Percentiles rank a stretch among this genome's conserved stretches.
phyloP scores from a whole-genome alignment of 1,140 invertebrate genomes.

The Vollenhovia emeryi region DNA sequence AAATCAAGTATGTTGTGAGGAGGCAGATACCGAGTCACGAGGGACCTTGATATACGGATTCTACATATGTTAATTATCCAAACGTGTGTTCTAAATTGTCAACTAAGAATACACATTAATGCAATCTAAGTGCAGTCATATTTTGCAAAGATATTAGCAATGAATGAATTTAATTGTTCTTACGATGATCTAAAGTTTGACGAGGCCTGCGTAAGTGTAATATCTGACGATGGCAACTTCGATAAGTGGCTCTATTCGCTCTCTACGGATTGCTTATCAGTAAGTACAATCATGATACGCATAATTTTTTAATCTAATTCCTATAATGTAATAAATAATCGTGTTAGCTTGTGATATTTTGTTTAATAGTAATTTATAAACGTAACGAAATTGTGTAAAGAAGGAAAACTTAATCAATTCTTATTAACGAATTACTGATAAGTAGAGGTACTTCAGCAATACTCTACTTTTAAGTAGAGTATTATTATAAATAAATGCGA shows the following conservation, averaged over 20 bases:
- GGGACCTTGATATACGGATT: not conserved
- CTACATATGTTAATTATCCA: not conserved
- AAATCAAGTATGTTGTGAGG: not conserved
- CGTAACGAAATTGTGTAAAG: not conserved
- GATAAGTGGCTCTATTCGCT: conserved; percentile 86
- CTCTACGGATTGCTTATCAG: conserved; percentile 87
- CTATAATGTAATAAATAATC: not conserved
- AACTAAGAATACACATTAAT: not conserved
- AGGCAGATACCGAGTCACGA: not conserved
- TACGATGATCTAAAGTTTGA: conserved; percentile 84
- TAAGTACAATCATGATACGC: conserved; percentile 76
- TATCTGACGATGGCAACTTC: conserved; percentile 72
- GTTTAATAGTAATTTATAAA: not conserved
- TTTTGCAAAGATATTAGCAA: not conserved
- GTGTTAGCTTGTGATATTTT: not conserved
- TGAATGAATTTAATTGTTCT: conserved; percentile 66
- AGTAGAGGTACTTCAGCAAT: not conserved
- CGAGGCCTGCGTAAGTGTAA: conserved; percentile 86
- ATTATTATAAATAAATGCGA: not conserved
- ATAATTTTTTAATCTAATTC: not conserved
- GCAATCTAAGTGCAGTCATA: not conserved
- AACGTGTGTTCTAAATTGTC: not conserved
- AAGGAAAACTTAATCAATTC: not conserved
- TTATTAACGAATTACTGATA: not conserved
- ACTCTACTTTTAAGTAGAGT: not conserved